phyloP scores from a whole-genome alignment of 2,888 invertebrate species.

The Cynaeus angustus region DNA sequence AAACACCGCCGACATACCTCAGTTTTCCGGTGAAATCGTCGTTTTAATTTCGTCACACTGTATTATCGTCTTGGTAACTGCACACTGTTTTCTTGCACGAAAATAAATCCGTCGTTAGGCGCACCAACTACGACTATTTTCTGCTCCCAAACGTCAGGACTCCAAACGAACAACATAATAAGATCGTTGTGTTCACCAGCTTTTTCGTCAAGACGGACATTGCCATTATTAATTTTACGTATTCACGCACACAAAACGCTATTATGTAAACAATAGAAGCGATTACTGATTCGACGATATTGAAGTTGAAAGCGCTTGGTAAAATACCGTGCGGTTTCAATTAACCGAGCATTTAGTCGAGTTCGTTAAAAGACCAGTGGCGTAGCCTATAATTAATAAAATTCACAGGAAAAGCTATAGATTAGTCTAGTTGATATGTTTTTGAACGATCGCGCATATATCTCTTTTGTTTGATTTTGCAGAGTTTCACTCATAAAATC shows the following conservation, averaged over 20 bases:
- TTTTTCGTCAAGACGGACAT: slow-evolving; percentile 24
- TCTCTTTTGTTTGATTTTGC: slow-evolving; percentile 13
- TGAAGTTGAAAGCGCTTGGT: slow-evolving; percentile 3
- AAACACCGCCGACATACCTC: slow-evolving; percentile 15
- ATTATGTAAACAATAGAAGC: slow-evolving; percentile 14
- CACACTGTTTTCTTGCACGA: slow-evolving; percentile 22
- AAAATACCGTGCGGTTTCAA: slow-evolving; percentile 61
- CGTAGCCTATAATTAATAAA: slow-evolving; percentile 50
- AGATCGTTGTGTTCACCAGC: slow-evolving; percentile 17
- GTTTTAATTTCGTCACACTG: slow-evolving; percentile 31
- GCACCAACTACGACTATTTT: slow-evolving; percentile 22
- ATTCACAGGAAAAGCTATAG: background rate
- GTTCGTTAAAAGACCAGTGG: slow-evolving; percentile 54
- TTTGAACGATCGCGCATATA: too few species aligned
- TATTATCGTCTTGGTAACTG: slow-evolving; percentile 26
- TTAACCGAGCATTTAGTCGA: slow-evolving; percentile 62
- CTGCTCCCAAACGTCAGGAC: slow-evolving; percentile 12
- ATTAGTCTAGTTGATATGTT: background rate
- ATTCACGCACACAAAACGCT: slow-evolving; percentile 13
- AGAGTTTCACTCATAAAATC: slow-evolving; percentile 17
- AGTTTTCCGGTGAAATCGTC: slow-evolving; percentile 14
- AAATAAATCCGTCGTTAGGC: slow-evolving; percentile 36
- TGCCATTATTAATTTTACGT: slow-evolving; percentile 17
- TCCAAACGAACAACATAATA: slow-evolving; percentile 16
- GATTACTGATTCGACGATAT: slow-evolving; percentile 48